These are phyloP conservation scores for Rhinolophus sinicus DNA, from an alignment of 2,113 vertebrate genomes.

Conservation along the genomic window DNA sequence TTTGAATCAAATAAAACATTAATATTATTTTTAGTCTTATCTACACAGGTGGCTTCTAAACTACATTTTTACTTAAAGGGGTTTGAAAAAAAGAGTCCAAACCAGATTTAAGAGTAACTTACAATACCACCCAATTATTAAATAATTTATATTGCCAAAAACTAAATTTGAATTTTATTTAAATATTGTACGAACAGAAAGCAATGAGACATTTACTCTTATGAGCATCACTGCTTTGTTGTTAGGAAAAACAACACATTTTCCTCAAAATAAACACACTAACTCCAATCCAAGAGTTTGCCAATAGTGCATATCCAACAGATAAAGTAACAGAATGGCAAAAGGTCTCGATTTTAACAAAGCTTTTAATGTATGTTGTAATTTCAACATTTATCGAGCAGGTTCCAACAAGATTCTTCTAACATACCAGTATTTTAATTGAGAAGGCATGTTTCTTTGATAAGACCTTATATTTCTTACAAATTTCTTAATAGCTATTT, in stretches of 20 bases:
- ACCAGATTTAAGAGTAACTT: not conserved
- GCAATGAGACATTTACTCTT: not conserved
- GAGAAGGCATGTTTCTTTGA: conserved; percentile 3
- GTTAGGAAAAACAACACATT: not conserved
- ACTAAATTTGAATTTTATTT: conserved; percentile 7
- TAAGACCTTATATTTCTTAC: not conserved
- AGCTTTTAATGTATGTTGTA: not conserved
- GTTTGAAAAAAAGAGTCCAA: not conserved
- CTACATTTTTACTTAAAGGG: not conserved
- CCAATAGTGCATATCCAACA: not conserved
- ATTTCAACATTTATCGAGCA: conserved; percentile 26
- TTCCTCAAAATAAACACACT: conserved; percentile 9
- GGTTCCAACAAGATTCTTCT: not conserved
- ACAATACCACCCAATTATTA: not conserved
- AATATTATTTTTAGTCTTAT: not conserved
- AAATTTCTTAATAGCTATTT: not conserved
- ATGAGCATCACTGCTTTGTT: not conserved
- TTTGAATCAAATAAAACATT: not conserved
- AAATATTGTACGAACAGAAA: not conserved
- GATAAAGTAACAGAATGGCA: not conserved
- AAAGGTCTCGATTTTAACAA: conserved; percentile 8
- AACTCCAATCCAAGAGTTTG: not conserved
- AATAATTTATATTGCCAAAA: not conserved
- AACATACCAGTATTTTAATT: not conserved
- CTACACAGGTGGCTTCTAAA: not conserved